These are phyloP conservation scores for Panagrolaimus sp. DNA, from an alignment of 1,140 invertebrate species.

Conservation along the genomic window DNA sequence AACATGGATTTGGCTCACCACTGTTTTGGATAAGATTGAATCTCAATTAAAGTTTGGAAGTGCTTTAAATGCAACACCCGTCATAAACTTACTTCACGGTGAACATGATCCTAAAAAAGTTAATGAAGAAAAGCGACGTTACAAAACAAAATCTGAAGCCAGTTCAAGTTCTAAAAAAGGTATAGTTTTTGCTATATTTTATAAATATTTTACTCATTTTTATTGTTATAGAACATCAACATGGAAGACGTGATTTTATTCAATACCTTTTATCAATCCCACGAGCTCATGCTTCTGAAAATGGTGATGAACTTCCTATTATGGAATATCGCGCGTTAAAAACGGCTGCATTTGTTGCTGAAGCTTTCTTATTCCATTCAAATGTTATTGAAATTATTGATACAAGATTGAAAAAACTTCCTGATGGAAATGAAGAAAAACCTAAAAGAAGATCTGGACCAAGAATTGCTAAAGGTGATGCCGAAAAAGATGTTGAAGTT, in stretches of 20 bases:
- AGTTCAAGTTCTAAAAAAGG: background rate
- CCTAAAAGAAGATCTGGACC: too few relatives aligned
- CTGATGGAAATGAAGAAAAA: slow-evolving; percentile 1
- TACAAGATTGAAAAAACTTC: slow-evolving; percentile 36
- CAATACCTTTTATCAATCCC: slow-evolving; percentile 91
- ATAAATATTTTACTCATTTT: too few relatives aligned
- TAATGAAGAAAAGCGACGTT: slow-evolving; percentile 29
- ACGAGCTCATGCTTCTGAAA: slow-evolving; percentile 88
- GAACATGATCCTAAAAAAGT: slow-evolving; percentile 52
- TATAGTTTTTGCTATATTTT: too few relatives aligned
- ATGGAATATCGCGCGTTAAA: slow-evolving; percentile 86
- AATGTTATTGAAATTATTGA: slow-evolving; percentile 67
- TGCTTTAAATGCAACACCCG: slow-evolving; percentile 69
- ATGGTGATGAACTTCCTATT: slow-evolving; percentile 62
- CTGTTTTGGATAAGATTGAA: slow-evolving; percentile 95
- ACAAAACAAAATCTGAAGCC: background rate
- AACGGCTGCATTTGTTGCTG: slow-evolving; percentile 83
- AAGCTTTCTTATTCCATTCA: slow-evolving; percentile 62
- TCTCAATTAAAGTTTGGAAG: slow-evolving; percentile 89
- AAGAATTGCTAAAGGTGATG: too few relatives aligned
- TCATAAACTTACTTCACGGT: slow-evolving; percentile 33
- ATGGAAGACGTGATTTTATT: slow-evolving; percentile 71
- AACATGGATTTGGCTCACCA: slow-evolving; percentile 94
- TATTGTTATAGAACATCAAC: slow-evolving; percentile 3
- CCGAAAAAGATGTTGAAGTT: background rate